Evolutionary conservation across 2,888 invertebrate species (phyloP).

Genomic region (Lymantria monacha): DNA sequence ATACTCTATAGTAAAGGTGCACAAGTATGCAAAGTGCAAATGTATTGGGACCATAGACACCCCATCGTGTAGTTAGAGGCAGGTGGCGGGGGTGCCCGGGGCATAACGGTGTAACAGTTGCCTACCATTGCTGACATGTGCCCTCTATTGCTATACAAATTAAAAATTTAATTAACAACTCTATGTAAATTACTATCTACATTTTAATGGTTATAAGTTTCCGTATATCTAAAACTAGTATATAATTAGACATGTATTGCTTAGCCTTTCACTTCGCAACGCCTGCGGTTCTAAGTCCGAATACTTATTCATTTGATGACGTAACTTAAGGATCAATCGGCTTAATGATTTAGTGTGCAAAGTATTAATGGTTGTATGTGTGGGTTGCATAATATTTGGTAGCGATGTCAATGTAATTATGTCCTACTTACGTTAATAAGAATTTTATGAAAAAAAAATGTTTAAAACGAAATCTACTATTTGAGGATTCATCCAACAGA

Average conservation of each 20-base stretch:
- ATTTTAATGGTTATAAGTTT: conserved; percentile 19
- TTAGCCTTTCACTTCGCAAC: conserved; percentile 34
- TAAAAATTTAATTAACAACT: conserved; percentile 58
- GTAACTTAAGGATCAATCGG: conserved; percentile 36
- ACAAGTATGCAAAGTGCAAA: conserved; percentile 28
- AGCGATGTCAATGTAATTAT: too few species aligned
- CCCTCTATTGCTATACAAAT: conserved; percentile 41
- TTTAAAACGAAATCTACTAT: too few species aligned
- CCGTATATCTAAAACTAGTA: conserved; percentile 22
- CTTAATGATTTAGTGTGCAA: conserved; percentile 20
- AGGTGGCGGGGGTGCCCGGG: conserved; percentile 58
- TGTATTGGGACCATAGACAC: conserved; percentile 19
- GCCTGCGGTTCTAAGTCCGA: conserved; percentile 19
- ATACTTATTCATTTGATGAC: conserved; percentile 26
- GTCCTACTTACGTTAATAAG: too few species aligned
- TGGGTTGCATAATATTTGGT: too few species aligned
- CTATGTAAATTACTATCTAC: conserved; percentile 46
- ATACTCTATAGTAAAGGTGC: conserved; percentile 11
- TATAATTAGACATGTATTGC: conserved; percentile 30
- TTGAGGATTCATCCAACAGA: too few species aligned
- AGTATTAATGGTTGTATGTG: too few species aligned
- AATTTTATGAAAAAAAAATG: too few species aligned
- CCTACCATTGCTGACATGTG: conserved; percentile 37
- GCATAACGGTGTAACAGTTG: conserved; percentile 55
- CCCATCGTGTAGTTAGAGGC: conserved; percentile 42